Percentiles rank a stretch among this genome's conserved stretches.
phyloP scores from a whole-genome alignment of 2,797 vertebrate species.

The Chelon auratus region DNA sequence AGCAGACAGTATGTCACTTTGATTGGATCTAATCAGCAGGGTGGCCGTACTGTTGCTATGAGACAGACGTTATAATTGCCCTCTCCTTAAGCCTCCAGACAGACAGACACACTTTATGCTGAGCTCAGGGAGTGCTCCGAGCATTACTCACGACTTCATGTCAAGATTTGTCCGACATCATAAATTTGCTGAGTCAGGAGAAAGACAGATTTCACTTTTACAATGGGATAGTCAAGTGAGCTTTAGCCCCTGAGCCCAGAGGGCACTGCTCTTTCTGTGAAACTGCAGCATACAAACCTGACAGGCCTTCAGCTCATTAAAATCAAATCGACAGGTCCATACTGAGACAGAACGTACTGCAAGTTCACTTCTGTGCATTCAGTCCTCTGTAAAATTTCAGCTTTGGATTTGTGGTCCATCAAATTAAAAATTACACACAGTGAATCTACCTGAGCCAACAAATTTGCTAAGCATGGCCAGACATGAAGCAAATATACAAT shows the following conservation, averaged over 20 bases:
- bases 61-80: slow-evolving; percentile 51
- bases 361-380: slow-evolving; percentile 2
- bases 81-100: slow-evolving; percentile 63
- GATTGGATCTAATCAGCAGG: slow-evolving; percentile 26
- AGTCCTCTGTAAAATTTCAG: too few relatives aligned
- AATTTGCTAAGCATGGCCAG: neutral
- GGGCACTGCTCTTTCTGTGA: slow-evolving; percentile 28
- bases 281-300: slow-evolving; percentile 24
- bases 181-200: slow-evolving; percentile 49
- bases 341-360: slow-evolving; percentile 8
- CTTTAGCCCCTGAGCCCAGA: slow-evolving; percentile 14
- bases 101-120: slow-evolving; percentile 60
- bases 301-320: slow-evolving; percentile 40
- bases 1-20: neutral
- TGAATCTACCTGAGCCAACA: neutral
- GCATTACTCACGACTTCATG: slow-evolving; percentile 61
- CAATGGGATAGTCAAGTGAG: slow-evolving; percentile 32
- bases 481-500: neutral
- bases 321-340: slow-evolving; percentile 3
- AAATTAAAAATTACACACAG: neutral
- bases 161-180: slow-evolving; percentile 54
- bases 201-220: slow-evolving; percentile 37
- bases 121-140: slow-evolving; percentile 47
- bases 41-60: slow-evolving; percentile 32
- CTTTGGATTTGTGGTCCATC: too few relatives aligned